These are phyloP conservation scores for Leptarthrus brevirostris DNA, from an alignment of 2,888 invertebrate genomes.

Conservation along the genomic window DNA sequence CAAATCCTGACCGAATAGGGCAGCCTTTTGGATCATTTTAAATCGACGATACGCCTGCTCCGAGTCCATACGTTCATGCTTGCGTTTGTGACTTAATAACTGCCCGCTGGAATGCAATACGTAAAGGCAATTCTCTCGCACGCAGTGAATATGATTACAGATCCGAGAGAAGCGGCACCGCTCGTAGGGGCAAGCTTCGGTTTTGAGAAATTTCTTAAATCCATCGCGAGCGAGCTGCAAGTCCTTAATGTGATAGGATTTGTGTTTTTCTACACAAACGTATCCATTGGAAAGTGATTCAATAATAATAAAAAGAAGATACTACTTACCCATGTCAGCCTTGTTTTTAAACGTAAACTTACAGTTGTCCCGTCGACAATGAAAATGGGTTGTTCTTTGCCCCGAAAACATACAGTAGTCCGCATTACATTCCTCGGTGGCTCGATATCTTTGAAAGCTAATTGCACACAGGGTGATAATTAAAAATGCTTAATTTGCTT, in stretches of 20 bases:
- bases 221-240: conserved; percentile 95
- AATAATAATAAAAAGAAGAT: background rate
- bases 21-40: conserved; percentile 61
- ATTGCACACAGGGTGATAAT: background rate
- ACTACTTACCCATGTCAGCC: conserved; percentile 94
- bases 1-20: conserved; percentile 46
- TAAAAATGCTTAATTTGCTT: background rate
- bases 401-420: conserved; percentile 92
- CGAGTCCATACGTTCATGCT: conserved; percentile 94
- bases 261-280: conserved; percentile 94
- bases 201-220: conserved; percentile 98
- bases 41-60: conserved; percentile 71
- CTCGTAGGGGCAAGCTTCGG: conserved; percentile 91
- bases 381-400: conserved; percentile 97
- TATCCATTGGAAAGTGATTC: too few relatives aligned
- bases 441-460: conserved; percentile 90
- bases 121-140: conserved; percentile 93
- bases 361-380: conserved; percentile 91
- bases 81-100: conserved; percentile 95
- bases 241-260: conserved; percentile 97
- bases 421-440: conserved; percentile 94
- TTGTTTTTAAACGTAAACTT: conserved; percentile 98
- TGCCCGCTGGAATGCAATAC: conserved; percentile 97
- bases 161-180: conserved; percentile 93
- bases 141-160: conserved; percentile 99